These are phyloP conservation scores for Pangasianodon gigas DNA, from an alignment of 2,113 vertebrate genomes.

Conservation along the genomic window DNA sequence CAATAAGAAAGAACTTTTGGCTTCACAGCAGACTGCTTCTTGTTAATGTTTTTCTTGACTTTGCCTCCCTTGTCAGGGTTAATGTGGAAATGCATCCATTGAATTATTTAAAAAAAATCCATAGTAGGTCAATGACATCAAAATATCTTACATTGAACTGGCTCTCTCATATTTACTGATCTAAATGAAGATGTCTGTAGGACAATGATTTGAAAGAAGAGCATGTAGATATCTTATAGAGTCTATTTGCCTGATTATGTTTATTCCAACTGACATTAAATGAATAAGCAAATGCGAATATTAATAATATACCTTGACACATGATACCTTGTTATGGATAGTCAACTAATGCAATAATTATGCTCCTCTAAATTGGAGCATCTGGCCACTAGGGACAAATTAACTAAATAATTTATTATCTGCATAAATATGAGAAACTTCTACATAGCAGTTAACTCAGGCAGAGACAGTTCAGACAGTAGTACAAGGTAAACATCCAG, in stretches of 20 bases:
- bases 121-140: neutral
- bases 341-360: neutral
- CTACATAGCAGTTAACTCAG: neutral
- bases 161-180: neutral
- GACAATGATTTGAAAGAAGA: neutral
- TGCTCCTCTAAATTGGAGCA: neutral
- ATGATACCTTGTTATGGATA: slow-evolving; percentile 1
- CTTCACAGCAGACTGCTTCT: neutral
- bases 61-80: slow-evolving; percentile 1
- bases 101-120: neutral
- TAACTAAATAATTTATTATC: neutral
- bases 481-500: neutral
- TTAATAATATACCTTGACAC: neutral
- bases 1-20: neutral
- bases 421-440: neutral
- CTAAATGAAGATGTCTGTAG: neutral
- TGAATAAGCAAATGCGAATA: neutral
- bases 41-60: slow-evolving; percentile 9
- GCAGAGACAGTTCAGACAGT: neutral
- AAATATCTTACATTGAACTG: neutral
- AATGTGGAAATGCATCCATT: neutral
- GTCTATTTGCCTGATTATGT: neutral
- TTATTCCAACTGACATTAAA: neutral
- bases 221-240: neutral
- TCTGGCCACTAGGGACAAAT: neutral